A percentile compares a stretch with the other conserved stretches of the same genome.
Conservation (phyloP, 1,140 invertebrate genomes). For the Trinorchestia longiramus region DNA sequence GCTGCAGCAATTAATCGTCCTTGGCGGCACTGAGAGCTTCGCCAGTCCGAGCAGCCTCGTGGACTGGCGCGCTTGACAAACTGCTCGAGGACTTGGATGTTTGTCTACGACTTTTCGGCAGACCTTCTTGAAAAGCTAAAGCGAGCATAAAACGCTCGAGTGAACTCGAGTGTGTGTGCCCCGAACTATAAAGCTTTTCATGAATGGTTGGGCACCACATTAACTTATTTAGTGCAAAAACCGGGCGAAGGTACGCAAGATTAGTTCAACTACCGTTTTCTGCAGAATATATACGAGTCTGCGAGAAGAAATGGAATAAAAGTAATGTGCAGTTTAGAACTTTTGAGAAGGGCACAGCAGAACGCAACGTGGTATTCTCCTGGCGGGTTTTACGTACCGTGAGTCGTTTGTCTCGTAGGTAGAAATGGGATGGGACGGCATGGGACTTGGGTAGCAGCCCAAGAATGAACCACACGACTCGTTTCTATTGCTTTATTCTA, state of each 20-base stretch:
- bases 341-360: not conserved
- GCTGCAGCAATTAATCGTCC: constrained; percentile 21
- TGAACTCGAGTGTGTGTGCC: not conserved
- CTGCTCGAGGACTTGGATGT: not conserved
- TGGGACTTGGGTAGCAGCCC: no score
- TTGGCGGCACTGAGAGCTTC: not conserved
- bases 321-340: not conserved
- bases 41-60: not conserved
- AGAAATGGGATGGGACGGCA: no score
- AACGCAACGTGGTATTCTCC: not conserved
- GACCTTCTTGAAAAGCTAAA: not conserved
- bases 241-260: not conserved
- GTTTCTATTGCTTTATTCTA: no score
- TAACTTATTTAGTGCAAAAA: not conserved
- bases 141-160: not conserved
- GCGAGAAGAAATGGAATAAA: not conserved
- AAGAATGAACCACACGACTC: no score
- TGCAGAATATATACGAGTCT: not conserved
- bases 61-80: not conserved
- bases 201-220: not conserved
- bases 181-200: not conserved
- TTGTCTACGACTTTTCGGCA: not conserved
- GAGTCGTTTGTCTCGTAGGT: no score
- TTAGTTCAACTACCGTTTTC: not conserved
- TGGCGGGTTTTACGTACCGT: not conserved